phyloP scores from a whole-genome alignment of 1,140 invertebrate species.

The Ctenoplectra terminalis region DNA sequence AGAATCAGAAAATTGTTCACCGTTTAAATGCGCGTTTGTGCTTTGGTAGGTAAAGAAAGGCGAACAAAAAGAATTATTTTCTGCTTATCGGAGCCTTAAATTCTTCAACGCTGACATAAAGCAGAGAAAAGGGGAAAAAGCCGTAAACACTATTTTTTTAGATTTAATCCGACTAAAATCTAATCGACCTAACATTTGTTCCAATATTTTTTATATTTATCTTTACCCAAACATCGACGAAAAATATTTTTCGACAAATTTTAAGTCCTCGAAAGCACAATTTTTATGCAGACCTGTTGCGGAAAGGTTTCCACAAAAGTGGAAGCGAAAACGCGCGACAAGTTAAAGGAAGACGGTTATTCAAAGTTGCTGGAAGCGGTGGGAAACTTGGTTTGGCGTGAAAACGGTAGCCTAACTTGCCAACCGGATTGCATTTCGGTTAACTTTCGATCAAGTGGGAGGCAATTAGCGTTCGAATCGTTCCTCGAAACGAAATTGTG shows the following conservation, averaged over 20 bases:
- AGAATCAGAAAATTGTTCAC: slow-evolving; percentile 5
- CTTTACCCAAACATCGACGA: too few species aligned
- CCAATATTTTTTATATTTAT: too few species aligned
- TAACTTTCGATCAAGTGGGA: slow-evolving; percentile 16
- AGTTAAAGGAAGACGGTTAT: not conserved
- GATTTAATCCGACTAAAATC: too few species aligned
- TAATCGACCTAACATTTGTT: too few species aligned
- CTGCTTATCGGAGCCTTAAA: slow-evolving; percentile 7
- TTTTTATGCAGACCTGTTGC: slow-evolving; percentile 8
- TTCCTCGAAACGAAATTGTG: too few species aligned
- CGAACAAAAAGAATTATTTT: not conserved
- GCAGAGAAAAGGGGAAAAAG: not conserved
- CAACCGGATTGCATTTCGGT: not conserved
- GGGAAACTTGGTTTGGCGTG: not conserved
- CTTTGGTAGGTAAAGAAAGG: too few species aligned
- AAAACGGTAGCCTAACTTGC: not conserved
- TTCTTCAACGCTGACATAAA: not conserved
- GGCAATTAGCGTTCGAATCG: not conserved
- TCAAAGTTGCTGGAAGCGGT: not conserved
- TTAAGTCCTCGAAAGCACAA: not conserved
- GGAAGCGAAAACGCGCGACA: not conserved
- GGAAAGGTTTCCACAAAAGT: not conserved
- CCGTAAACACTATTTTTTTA: too few species aligned
- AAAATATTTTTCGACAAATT: not conserved
- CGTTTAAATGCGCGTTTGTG: not conserved